Percentiles rank a stretch among this genome's conserved stretches.
Evolutionary conservation across 2,113 vertebrate species (phyloP).

Genomic region (Epinephelus fuscoguttatus): DNA sequence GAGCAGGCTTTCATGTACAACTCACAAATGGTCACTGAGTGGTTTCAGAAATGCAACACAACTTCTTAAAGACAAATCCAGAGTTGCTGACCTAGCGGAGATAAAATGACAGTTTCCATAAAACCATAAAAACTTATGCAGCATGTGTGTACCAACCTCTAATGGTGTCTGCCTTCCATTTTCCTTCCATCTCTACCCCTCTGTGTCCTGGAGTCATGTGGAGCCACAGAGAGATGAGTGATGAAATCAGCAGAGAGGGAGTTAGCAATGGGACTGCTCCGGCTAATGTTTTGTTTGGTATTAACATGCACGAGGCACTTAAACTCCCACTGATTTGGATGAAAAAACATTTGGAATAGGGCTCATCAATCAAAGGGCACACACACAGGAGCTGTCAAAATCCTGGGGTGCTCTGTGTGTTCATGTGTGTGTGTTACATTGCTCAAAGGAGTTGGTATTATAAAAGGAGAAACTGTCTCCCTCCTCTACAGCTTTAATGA

Average conservation of each 20-base stretch:
- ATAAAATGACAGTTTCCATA: constrained; percentile 21
- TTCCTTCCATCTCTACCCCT: constrained; percentile 26
- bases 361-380: constrained; percentile 84
- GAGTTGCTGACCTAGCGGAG: not conserved
- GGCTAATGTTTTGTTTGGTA: constrained; percentile 85
- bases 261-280: constrained; percentile 59
- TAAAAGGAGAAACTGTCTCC: constrained; percentile 21
- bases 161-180: too few relatives aligned
- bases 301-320: constrained; percentile 83
- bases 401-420: constrained; percentile 64
- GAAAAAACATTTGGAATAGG: constrained; percentile 83
- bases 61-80: not conserved
- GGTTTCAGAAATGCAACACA: not conserved
- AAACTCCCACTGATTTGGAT: constrained; percentile 85
- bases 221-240: constrained; percentile 76
- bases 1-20: not conserved
- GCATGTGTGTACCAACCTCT: not conserved
- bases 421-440: constrained; percentile 41
- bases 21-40: not conserved
- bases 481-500: constrained; percentile 46
- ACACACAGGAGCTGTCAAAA: constrained; percentile 79
- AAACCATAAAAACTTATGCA: not conserved
- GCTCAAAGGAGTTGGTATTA: constrained; percentile 26
- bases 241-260: constrained; percentile 79
- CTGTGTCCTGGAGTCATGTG: constrained; percentile 70